Percentiles rank a stretch among this genome's conserved stretches.
Conservation (phyloP, 2,797 vertebrate species). For the Leucoraja ocellata region DNA sequence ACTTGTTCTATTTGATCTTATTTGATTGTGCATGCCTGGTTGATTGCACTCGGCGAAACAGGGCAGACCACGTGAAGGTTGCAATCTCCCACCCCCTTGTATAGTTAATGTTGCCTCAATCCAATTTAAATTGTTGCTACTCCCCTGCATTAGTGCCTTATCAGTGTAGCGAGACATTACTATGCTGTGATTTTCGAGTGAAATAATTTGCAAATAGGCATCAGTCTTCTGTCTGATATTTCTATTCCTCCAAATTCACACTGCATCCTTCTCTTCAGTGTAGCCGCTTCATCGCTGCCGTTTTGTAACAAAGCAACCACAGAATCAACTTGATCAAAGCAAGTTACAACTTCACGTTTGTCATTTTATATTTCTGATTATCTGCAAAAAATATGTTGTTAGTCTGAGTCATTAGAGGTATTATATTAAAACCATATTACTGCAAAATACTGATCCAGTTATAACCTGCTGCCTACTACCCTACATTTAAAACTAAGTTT, state of each 20-base stretch:
- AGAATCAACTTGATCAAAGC: not conserved
- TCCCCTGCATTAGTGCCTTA: not conserved
- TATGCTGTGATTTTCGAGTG: not conserved
- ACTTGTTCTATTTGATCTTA: too few relatives aligned
- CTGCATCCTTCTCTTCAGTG: not conserved
- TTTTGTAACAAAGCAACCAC: not conserved
- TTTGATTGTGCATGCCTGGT: too few relatives aligned
- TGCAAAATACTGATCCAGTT: not conserved
- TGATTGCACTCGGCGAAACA: too few relatives aligned
- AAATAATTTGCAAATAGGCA: not conserved
- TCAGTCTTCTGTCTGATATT: not conserved
- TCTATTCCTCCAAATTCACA: not conserved
- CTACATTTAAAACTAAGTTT: not conserved
- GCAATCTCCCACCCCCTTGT: too few relatives aligned
- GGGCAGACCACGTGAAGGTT: too few relatives aligned
- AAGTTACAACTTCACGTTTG: not conserved
- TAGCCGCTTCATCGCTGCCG: not conserved
- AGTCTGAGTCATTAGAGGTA: not conserved
- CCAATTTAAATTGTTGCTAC: conserved; percentile 14
- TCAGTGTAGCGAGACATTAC: not conserved
- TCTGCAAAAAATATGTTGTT: not conserved
- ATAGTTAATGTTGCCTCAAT: not conserved
- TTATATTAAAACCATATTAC: not conserved
- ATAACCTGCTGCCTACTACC: not conserved
- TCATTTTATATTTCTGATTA: not conserved